Conservation (phyloP, 2,797 vertebrate species). For the Lithobates pipiens region DNA sequence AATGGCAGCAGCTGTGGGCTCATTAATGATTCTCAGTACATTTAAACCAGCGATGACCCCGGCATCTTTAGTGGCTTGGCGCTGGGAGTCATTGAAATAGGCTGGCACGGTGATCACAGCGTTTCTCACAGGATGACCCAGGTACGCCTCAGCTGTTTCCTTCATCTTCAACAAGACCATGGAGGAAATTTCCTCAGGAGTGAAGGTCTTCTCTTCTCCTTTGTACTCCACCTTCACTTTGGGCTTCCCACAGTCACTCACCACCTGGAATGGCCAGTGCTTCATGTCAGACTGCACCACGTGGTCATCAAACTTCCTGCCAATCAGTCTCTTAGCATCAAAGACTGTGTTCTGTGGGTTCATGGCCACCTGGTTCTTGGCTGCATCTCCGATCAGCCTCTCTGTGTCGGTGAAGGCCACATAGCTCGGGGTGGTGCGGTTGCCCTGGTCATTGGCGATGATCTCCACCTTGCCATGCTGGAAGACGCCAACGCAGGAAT, state of each 20-base stretch:
- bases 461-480: constrained; percentile 45
- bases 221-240: constrained; percentile 18
- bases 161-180: constrained; percentile 41
- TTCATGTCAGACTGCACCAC: constrained; percentile 45
- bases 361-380: constrained; percentile 41
- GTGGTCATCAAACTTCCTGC: constrained; percentile 10
- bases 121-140: constrained; percentile 15
- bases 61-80: constrained; percentile 23
- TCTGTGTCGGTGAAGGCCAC: constrained; percentile 41
- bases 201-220: constrained; percentile 13
- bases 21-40: constrained; percentile 29
- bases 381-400: constrained; percentile 32
- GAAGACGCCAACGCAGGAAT: constrained; percentile 22
- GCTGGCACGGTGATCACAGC: constrained; percentile 29
- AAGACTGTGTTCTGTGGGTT: constrained; percentile 33
- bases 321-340: constrained; percentile 38
- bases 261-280: constrained; percentile 39
- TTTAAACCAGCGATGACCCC: constrained; percentile 15
- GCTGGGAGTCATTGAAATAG: constrained; percentile 28
- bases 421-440: constrained; percentile 30
- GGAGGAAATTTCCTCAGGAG: constrained; percentile 34
- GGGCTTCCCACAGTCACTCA: constrained; percentile 31
- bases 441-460: constrained; percentile 25
- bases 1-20: constrained; percentile 27
- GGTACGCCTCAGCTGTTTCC: constrained; percentile 24